phyloP scores from a whole-genome alignment of 1,140 invertebrate genomes.

The Glossosoma conforme region DNA sequence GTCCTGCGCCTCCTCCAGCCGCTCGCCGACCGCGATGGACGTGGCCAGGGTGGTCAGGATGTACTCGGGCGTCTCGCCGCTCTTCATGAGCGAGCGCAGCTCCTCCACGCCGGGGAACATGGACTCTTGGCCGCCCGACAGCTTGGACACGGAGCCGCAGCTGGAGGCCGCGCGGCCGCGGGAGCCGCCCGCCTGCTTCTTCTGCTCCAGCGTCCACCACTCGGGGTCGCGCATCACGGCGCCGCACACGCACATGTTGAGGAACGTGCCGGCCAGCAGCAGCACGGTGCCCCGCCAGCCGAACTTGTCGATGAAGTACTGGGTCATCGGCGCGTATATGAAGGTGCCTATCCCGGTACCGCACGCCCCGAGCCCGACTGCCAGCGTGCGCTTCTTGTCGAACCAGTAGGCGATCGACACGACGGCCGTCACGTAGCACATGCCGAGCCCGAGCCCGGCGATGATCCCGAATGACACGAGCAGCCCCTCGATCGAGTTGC shows the following conservation, averaged over 20 bases:
- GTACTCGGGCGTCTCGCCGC: conserved; percentile 60
- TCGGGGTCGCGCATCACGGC: conserved; percentile 82
- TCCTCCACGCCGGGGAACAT: conserved; percentile 62
- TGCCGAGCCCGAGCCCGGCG: conserved; percentile 77
- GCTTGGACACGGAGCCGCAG: conserved; percentile 43
- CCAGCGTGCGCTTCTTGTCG: conserved; percentile 85
- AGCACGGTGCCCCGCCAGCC: conserved; percentile 85
- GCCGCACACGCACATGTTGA: conserved; percentile 86
- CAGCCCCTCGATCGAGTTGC: conserved; percentile 67
- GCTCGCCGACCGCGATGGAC: conserved; percentile 42
- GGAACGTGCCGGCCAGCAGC: conserved; percentile 74
- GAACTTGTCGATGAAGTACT: conserved; percentile 67
- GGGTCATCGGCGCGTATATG: conserved; percentile 77
- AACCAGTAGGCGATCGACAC: conserved; percentile 96
- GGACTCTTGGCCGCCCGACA: conserved; percentile 46
- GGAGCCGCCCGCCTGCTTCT: conserved; percentile 38
- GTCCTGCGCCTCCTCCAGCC: conserved; percentile 38
- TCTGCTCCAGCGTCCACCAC: conserved; percentile 64
- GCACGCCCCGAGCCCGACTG: conserved; percentile 87
- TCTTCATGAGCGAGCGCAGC: conserved; percentile 59
- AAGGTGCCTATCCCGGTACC: conserved; percentile 84
- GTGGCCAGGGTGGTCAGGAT: conserved; percentile 60
- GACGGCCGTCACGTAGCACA: conserved; percentile 86
- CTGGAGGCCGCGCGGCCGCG: conserved; percentile 43
- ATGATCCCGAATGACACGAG: conserved; percentile 84